phyloP scores from a whole-genome alignment of 1,140 invertebrate species.

The Latrodectus geometricus region DNA sequence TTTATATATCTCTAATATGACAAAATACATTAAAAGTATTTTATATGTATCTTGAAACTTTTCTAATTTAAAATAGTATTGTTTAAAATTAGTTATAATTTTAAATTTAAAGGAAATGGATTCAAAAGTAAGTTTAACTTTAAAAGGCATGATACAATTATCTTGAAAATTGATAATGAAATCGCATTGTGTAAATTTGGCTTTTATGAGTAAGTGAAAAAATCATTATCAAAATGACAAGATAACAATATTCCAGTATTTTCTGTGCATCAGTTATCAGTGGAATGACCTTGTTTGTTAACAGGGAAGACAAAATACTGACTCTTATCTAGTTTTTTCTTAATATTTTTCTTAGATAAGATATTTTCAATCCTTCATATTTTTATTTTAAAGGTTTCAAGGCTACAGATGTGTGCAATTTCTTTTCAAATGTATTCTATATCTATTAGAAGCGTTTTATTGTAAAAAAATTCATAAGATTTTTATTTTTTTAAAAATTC shows the following conservation, averaged over 20 bases:
- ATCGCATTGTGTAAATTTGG: neutral
- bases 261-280: constrained; percentile 46
- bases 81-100: too few species aligned
- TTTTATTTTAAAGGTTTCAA: neutral
- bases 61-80: too few species aligned
- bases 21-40: too few species aligned
- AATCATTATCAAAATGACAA: constrained; percentile 28
- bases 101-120: too few species aligned
- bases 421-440: neutral
- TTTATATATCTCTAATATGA: too few species aligned
- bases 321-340: neutral
- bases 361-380: neutral
- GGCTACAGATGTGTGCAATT: neutral
- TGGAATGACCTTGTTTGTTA: constrained; percentile 45
- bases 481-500: neutral
- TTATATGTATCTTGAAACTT: too few species aligned
- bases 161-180: too few species aligned
- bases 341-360: neutral
- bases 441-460: neutral
- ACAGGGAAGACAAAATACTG: neutral
- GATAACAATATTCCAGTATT: constrained; percentile 6
- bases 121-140: too few species aligned
- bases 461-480: neutral
- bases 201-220: neutral
- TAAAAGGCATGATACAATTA: too few species aligned